These are phyloP conservation scores for Hyperoodon ampullatus DNA, from an alignment of 2,113 vertebrate genomes.

Conservation along the genomic window DNA sequence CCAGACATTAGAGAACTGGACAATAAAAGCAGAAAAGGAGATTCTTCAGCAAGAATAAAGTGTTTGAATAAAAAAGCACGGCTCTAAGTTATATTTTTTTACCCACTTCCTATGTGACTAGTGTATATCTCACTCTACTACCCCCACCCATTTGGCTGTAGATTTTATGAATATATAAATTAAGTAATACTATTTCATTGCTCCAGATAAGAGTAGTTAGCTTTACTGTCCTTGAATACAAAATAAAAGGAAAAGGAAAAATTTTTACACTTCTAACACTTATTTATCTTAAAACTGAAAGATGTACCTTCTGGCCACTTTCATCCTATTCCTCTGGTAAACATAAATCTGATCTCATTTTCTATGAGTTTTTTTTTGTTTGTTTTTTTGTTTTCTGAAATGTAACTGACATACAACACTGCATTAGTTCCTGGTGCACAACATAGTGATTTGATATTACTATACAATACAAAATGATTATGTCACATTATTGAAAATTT, in stretches of 20 bases:
- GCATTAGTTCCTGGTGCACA: not conserved
- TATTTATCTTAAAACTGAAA: not conserved
- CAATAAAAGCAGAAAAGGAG: not conserved
- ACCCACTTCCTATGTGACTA: not conserved
- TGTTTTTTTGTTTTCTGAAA: not conserved
- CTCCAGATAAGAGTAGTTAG: not conserved
- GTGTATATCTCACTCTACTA: not conserved
- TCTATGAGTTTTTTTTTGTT: not conserved
- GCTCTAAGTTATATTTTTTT: not conserved
- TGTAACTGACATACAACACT: not conserved
- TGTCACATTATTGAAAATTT: not conserved
- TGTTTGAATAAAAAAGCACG: not conserved
- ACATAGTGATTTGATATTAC: not conserved
- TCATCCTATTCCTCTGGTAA: not conserved
- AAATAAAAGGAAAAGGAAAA: not conserved
- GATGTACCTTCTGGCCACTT: not conserved
- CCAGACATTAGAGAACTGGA: not conserved
- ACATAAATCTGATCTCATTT: not conserved
- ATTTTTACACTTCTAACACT: not conserved
- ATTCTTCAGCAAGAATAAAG: not conserved
- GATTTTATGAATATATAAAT: not conserved
- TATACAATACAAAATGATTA: not conserved
- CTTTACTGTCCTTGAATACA: not conserved
- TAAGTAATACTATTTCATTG: not conserved
- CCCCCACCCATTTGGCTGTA: not conserved